Conservation (phyloP, 1,140 invertebrate genomes). For the Apis cerana region DNA sequence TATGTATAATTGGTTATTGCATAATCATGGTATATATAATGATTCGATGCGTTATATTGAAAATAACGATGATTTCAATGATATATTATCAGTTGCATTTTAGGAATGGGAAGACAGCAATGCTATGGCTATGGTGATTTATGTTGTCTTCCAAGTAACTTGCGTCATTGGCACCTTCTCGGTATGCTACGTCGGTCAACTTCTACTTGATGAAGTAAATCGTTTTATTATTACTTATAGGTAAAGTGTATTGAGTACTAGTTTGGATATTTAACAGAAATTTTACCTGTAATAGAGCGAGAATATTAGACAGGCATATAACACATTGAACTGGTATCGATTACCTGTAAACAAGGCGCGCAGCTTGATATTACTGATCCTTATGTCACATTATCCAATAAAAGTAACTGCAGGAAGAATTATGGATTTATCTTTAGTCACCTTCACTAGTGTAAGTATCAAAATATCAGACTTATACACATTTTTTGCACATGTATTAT, state of each 20-base stretch:
- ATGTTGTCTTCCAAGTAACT: slow-evolving; percentile 46
- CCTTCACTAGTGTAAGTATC: slow-evolving; percentile 50
- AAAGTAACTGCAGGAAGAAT: slow-evolving; percentile 66
- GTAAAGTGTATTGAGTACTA: neutral
- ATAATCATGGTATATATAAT: slow-evolving; percentile 46
- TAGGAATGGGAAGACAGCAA: slow-evolving; percentile 61
- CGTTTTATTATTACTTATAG: neutral
- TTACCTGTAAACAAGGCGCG: slow-evolving; percentile 48
- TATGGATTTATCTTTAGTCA: slow-evolving; percentile 45
- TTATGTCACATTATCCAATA: slow-evolving; percentile 54
- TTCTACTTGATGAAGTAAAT: slow-evolving; percentile 57
- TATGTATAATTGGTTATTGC: slow-evolving; percentile 60
- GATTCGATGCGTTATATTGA: too few species aligned
- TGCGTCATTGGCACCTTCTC: slow-evolving; percentile 56
- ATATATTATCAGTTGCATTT: slow-evolving; percentile 1
- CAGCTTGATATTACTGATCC: slow-evolving; percentile 60
- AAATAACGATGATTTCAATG: too few species aligned
- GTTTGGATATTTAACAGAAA: neutral
- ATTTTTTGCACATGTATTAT: neutral
- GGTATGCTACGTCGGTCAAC: slow-evolving; percentile 60
- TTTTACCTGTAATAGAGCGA: slow-evolving; percentile 31
- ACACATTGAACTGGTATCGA: slow-evolving; percentile 63
- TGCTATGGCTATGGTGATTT: slow-evolving; percentile 22
- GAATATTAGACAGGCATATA: slow-evolving; percentile 34
- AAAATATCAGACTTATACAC: neutral